Conservation (phyloP, 2,797 vertebrate genomes). For the Molossus alvarezi region DNA sequence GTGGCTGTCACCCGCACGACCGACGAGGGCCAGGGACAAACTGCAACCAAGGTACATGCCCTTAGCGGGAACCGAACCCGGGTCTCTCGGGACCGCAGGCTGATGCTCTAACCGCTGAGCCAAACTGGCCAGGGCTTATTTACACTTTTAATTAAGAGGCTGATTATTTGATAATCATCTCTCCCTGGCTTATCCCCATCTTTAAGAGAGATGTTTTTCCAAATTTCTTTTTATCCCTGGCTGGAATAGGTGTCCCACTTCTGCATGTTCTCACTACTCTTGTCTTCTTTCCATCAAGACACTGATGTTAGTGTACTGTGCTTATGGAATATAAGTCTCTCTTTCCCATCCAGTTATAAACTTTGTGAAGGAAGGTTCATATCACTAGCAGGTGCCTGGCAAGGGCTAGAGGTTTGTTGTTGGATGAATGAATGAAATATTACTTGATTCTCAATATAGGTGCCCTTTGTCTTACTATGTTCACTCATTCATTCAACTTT, state of each 20-base stretch:
- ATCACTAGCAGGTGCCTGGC: background rate
- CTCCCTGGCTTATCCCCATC: slow-evolving; percentile 39
- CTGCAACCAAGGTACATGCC: no score
- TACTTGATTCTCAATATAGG: background rate
- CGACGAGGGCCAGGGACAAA: no score
- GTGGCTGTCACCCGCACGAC: no score
- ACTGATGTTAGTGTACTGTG: background rate
- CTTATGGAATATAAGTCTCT: background rate
- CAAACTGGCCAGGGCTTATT: background rate
- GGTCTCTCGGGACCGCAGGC: no score
- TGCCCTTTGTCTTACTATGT: background rate
- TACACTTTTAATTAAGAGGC: slow-evolving; percentile 45
- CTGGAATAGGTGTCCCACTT: background rate
- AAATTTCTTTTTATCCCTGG: background rate
- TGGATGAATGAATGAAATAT: slow-evolving; percentile 25
- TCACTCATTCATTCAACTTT: background rate
- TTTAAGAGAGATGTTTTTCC: background rate
- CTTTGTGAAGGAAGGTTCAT: background rate
- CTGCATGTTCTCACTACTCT: background rate
- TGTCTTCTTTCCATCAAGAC: background rate
- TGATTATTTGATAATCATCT: slow-evolving; percentile 36
- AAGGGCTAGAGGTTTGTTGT: background rate
- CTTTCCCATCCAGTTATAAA: background rate
- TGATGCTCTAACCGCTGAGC: no score
- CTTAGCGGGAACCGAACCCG: no score